Percentiles rank a stretch among this genome's conserved stretches.
phyloP scores from a whole-genome alignment of 2,888 invertebrate genomes.

The Apantesis nais region DNA sequence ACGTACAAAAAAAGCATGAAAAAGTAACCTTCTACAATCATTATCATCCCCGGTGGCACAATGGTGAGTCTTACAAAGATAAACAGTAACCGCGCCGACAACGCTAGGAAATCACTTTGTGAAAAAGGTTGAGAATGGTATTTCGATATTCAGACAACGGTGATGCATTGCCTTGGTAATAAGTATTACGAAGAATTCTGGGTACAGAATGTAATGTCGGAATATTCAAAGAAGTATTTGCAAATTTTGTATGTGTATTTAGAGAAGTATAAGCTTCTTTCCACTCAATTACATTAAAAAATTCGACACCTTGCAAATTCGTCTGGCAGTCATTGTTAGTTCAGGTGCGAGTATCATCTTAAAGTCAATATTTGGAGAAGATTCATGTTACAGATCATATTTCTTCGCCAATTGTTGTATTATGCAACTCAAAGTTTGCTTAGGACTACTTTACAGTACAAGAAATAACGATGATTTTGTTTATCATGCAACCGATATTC shows the following conservation, averaged over 20 bases:
- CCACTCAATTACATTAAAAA: slow-evolving; percentile 26
- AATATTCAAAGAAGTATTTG: slow-evolving; percentile 39
- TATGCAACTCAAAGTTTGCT: slow-evolving; percentile 74
- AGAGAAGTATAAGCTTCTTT: slow-evolving; percentile 21
- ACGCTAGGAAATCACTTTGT: slow-evolving; percentile 60
- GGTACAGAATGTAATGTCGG: slow-evolving; percentile 33
- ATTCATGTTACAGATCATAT: slow-evolving; percentile 71
- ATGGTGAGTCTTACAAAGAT: slow-evolving; percentile 71
- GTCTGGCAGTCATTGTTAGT: slow-evolving; percentile 59
- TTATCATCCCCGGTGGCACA: slow-evolving; percentile 71
- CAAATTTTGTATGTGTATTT: slow-evolving; percentile 28
- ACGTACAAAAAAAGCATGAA: slow-evolving; percentile 54
- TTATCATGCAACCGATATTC: slow-evolving; percentile 26
- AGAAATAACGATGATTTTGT: slow-evolving; percentile 29
- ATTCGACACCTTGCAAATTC: slow-evolving; percentile 39
- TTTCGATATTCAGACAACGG: slow-evolving; percentile 27
- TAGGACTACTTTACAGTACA: slow-evolving; percentile 61
- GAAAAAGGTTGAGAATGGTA: slow-evolving; percentile 42
- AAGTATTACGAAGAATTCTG: slow-evolving; percentile 43
- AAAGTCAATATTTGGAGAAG: slow-evolving; percentile 72
- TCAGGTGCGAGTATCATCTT: slow-evolving; percentile 77
- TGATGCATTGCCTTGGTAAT: slow-evolving; percentile 31
- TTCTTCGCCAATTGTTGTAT: slow-evolving; percentile 72
- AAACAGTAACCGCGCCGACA: slow-evolving; percentile 67
- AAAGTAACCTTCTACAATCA: slow-evolving; percentile 64